Conservation (phyloP, 2,113 vertebrate genomes). For the Cyphomyrus discorhynchus region DNA sequence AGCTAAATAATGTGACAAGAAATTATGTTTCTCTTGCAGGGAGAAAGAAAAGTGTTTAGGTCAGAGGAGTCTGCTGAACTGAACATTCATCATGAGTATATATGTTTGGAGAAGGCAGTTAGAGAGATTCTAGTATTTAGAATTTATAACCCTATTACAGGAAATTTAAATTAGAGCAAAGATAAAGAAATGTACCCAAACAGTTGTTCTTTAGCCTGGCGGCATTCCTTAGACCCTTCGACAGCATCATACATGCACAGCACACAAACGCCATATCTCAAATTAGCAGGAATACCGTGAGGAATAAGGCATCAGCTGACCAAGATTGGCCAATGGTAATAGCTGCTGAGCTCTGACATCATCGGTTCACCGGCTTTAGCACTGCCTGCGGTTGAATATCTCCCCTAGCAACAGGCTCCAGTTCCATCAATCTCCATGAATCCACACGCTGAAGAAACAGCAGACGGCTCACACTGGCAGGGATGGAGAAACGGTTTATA, state of each 20-base stretch:
- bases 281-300: slow-evolving; percentile 8
- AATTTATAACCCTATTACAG: background rate
- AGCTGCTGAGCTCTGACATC: slow-evolving; percentile 7
- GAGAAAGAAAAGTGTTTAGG: background rate
- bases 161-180: background rate
- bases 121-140: background rate
- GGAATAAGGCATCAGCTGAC: background rate
- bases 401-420: slow-evolving; percentile 28
- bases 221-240: background rate
- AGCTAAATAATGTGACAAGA: background rate
- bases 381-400: background rate
- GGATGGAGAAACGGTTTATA: background rate
- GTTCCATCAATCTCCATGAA: background rate
- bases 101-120: background rate
- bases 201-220: background rate
- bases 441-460: background rate
- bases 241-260: background rate
- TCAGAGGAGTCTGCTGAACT: background rate
- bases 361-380: background rate
- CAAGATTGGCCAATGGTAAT: slow-evolving; percentile 1
- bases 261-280: background rate
- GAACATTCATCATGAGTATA: background rate
- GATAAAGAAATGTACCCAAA: background rate
- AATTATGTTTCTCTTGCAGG: background rate
- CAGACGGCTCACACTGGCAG: background rate